These are phyloP conservation scores for Hypsibius dujardini DNA, from an alignment of 1,140 invertebrate genomes.

Conservation along the genomic window DNA sequence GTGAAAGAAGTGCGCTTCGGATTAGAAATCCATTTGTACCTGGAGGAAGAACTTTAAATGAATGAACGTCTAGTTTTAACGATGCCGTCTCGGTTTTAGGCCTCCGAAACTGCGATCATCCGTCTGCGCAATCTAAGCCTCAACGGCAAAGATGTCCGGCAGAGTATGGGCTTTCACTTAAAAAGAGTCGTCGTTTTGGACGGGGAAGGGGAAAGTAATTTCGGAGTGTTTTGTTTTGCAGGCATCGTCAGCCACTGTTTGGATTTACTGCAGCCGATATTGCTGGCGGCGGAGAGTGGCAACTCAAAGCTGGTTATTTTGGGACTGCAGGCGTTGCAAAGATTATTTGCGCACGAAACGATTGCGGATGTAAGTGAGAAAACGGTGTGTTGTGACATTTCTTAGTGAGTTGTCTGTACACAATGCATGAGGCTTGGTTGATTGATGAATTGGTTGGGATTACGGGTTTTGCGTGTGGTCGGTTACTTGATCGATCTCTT, in stretches of 20 bases:
- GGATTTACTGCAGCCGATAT: constrained; percentile 14
- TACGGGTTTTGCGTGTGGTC: too few relatives aligned
- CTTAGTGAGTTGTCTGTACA: too few relatives aligned
- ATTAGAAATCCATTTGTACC: not conserved
- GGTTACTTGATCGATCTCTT: too few relatives aligned
- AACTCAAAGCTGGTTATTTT: constrained; percentile 16
- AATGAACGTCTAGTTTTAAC: constrained; percentile 19
- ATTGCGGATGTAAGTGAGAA: constrained; percentile 17
- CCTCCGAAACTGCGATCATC: constrained; percentile 78
- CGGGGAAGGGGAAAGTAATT: too few relatives aligned
- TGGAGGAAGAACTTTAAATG: constrained; percentile 16
- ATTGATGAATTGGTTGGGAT: too few relatives aligned
- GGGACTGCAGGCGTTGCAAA: constrained; percentile 20
- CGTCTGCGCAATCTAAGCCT: constrained; percentile 62
- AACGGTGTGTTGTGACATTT: too few relatives aligned
- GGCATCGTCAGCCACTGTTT: constrained; percentile 17
- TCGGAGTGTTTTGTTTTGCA: too few relatives aligned
- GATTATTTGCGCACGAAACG: constrained; percentile 17
- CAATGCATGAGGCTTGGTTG: too few relatives aligned
- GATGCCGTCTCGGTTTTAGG: constrained; percentile 40
- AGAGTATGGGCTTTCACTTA: constrained; percentile 44
- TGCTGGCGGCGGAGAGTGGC: constrained; percentile 18
- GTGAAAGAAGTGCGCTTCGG: constrained; percentile 80
- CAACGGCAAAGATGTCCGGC: constrained; percentile 55
- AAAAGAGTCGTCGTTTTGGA: constrained; percentile 29